Evolutionary conservation across 2,888 invertebrate genomes (phyloP), one percentile per base, ranked within the genome.

Genomic region (Eilema depressum): DNA sequence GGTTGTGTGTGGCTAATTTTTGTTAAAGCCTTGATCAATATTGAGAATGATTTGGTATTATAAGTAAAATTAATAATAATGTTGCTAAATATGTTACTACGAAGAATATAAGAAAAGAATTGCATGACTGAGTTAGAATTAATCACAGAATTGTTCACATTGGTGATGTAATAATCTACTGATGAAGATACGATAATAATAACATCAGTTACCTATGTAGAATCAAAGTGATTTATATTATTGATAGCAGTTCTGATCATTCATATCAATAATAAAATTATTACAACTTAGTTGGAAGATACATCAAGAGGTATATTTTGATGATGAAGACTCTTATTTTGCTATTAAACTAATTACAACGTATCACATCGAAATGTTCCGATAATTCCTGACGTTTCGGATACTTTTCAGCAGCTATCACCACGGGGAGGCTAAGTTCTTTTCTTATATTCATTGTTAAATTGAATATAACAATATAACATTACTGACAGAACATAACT

Each of bases 1-100:
- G 73, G 66, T 68, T 62, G 73, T 76, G 41, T 67, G 41, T 57
- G 57, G 69, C 75, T 80, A 75, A 75, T 57, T 28, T 62, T 62
- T 63, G 57, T 64, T 3, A 65, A 76, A 61, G 59, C 59, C 61
- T 62, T 70, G 69, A 30, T 76, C 26, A 70, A 74, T 73, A 76
- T 79, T 81, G 33, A 33, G n/a, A 61, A 28, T 30, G 30, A 28
- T 63, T 26, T 26, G 10, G 4, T 37, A 37, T 62, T 23, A 37
- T 33, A 25, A 62, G n/a, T n/a, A 20, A 47, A 41, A 23, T 8
- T 61, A 30, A 47, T 63, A 20, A 3, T 26, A 23, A 63, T 25
- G 25, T n/a, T 53, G 53, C 26, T 47, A 23, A 28, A 64, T 5
- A 64, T 64, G 7, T 64, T n/a, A 20, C n/a, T 7, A n/a, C 53